Conservation (phyloP, 2,113 vertebrate genomes). For the Callorhinus ursinus region DNA sequence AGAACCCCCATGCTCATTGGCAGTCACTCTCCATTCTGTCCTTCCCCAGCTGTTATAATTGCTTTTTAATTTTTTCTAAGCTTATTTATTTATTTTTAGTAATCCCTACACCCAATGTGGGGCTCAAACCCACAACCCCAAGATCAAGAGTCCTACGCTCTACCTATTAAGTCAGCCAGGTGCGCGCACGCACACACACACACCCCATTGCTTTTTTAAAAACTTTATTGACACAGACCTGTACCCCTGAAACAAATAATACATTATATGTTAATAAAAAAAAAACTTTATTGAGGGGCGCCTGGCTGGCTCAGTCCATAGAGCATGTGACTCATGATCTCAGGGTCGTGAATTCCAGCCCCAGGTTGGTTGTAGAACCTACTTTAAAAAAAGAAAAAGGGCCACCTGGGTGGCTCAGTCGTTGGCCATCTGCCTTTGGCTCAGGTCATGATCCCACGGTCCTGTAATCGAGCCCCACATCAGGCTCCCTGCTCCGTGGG, state of each 20-base stretch:
- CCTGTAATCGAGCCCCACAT: no score
- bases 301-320: background rate
- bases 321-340: background rate
- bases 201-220: background rate
- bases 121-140: background rate
- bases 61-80: background rate
- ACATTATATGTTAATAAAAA: no score
- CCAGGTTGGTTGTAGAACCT: background rate
- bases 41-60: background rate
- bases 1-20: background rate
- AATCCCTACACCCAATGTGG: background rate
- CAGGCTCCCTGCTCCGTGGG: no score
- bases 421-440: no score
- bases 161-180: background rate
- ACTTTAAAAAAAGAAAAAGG: background rate
- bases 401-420: no score
- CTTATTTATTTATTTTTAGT: background rate
- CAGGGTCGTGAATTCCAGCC: background rate
- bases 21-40: background rate
- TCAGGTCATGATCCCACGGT: no score
- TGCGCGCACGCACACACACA: background rate
- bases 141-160: background rate
- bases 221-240: background rate
- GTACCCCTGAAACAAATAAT: no score
- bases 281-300: background rate